phyloP scores from a whole-genome alignment of 1,140 invertebrate species.

The Diabrotica virgifera region DNA sequence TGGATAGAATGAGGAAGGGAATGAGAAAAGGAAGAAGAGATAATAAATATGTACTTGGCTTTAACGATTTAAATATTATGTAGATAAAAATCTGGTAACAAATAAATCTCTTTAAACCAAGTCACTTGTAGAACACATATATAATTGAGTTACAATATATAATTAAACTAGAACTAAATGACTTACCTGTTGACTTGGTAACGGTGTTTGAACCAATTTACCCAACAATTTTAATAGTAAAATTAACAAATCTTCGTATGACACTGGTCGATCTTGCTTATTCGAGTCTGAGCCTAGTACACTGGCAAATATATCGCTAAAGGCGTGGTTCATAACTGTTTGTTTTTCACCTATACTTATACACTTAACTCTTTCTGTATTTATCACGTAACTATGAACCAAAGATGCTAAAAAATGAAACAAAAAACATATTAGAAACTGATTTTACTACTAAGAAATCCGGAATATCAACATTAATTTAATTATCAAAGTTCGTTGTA shows the following conservation, averaged over 20 bases:
- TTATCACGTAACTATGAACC: constrained; percentile 59
- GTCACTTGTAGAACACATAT: no score
- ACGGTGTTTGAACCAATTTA: constrained; percentile 66
- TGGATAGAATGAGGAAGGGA: no score
- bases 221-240: constrained; percentile 63
- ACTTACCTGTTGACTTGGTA: constrained; percentile 45
- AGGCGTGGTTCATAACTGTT: constrained; percentile 46
- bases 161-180: background rate
- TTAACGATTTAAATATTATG: no score
- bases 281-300: constrained; percentile 60
- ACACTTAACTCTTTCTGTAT: constrained; percentile 58
- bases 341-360: constrained; percentile 48
- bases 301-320: constrained; percentile 66
- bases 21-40: no score
- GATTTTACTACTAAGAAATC: no score
- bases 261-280: constrained; percentile 58
- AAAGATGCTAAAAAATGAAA: constrained; percentile 49
- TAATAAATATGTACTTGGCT: no score
- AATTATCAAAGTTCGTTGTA: no score
- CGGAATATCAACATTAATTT: constrained; percentile 25
- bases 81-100: no score
- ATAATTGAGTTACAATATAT: no score
- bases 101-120: no score
- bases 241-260: constrained; percentile 66
- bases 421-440: constrained; percentile 2